Percentiles rank a stretch among this genome's conserved stretches.
phyloP scores from a whole-genome alignment of 2,888 invertebrate species.

The Helleia helle region DNA sequence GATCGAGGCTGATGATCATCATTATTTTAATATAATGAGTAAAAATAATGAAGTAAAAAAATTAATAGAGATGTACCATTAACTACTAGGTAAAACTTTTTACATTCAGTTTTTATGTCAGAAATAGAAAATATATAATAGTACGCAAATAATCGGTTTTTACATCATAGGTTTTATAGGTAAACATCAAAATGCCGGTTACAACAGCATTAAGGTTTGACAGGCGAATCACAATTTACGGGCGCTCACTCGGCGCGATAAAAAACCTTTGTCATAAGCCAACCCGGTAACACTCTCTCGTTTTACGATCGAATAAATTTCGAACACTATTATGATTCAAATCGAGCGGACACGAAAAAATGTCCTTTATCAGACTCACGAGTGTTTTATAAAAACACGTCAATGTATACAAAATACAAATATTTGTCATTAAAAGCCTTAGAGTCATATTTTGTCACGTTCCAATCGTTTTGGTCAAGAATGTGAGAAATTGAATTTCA shows the following conservation, averaged over 20 bases:
- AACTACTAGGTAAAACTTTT: too few species aligned
- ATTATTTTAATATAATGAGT: too few species aligned
- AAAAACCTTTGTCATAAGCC: constrained; percentile 64
- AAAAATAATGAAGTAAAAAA: too few species aligned
- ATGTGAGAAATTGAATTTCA: not conserved
- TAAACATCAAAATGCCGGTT: not conserved
- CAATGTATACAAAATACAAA: constrained; percentile 13
- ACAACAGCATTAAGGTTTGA: constrained; percentile 37
- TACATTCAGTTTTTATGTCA: too few species aligned
- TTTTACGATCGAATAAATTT: constrained; percentile 72
- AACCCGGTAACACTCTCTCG: constrained; percentile 54
- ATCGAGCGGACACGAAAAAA: constrained; percentile 58
- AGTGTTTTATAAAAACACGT: constrained; percentile 48
- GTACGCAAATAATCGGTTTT: too few species aligned
- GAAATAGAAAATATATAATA: too few species aligned
- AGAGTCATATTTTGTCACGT: constrained; percentile 11
- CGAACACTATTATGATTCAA: constrained; percentile 72
- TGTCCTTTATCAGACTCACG: constrained; percentile 28
- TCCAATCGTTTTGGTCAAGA: not conserved
- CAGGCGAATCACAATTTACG: constrained; percentile 67
- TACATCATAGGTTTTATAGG: constrained; percentile 1
- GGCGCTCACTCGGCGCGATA: constrained; percentile 55
- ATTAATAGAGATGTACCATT: too few species aligned
- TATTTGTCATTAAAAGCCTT: constrained; percentile 11
- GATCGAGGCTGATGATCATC: too few species aligned